phyloP scores from a whole-genome alignment of 2,797 vertebrate genomes.

The Pipistrellus pipistrellus region DNA sequence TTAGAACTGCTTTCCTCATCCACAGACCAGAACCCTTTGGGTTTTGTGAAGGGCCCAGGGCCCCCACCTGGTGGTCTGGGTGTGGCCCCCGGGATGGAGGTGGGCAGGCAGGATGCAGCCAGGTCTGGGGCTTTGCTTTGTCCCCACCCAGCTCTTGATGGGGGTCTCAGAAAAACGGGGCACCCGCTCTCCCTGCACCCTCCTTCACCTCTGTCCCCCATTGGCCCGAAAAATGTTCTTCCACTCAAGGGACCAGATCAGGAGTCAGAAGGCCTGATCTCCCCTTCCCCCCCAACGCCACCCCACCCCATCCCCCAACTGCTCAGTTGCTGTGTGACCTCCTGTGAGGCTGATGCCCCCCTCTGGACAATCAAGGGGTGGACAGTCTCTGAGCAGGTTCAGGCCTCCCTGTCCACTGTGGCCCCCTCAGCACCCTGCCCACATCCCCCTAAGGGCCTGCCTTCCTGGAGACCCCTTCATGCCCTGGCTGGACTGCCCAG shows the following conservation, averaged over 20 bases:
- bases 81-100: not conserved
- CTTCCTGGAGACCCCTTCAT: slow-evolving; percentile 67
- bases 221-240: not conserved
- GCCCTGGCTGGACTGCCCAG: not conserved
- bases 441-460: not conserved
- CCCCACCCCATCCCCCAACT: not conserved
- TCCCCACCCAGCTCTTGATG: not conserved
- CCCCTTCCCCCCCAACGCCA: too few species aligned
- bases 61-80: not conserved
- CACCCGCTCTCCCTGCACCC: not conserved
- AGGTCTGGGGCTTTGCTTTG: not conserved
- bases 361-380: not conserved
- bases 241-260: not conserved
- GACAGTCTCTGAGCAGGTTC: not conserved
- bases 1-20: not conserved
- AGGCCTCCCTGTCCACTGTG: not conserved
- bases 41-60: not conserved
- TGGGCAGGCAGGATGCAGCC: not conserved
- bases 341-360: not conserved
- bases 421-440: not conserved
- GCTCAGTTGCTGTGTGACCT: not conserved
- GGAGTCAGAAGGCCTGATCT: not conserved
- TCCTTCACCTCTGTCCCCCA: not conserved
- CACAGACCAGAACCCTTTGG: not conserved
- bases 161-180: not conserved